Conservation (phyloP, 2,888 invertebrate genomes). For the Amiota minor region DNA sequence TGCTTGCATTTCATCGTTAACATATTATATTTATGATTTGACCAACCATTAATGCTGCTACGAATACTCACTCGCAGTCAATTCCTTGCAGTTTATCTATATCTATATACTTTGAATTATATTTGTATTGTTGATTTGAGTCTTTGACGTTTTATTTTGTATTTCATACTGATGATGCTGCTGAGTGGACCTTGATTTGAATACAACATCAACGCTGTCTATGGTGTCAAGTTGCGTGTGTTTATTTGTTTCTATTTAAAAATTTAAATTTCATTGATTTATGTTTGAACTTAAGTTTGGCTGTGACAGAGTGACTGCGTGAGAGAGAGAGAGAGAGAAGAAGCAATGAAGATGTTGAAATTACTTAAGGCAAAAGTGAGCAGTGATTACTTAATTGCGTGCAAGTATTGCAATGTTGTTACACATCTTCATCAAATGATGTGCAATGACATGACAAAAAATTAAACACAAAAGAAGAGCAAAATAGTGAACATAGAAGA, state of each 20-base stretch:
- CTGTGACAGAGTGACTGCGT: too few species aligned
- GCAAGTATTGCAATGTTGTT: slow-evolving; percentile 40
- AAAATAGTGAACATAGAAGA: slow-evolving; percentile 13
- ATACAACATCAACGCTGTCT: slow-evolving; percentile 13
- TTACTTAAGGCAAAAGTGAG: not conserved
- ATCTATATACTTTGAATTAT: not conserved
- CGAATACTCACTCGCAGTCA: not conserved
- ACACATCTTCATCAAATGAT: slow-evolving; percentile 52
- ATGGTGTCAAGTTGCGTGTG: too few species aligned
- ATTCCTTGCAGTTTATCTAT: too few species aligned
- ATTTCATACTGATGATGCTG: not conserved
- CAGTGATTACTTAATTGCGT: slow-evolving; percentile 26
- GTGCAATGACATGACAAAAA: slow-evolving; percentile 57
- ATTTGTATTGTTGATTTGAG: slow-evolving; percentile 25
- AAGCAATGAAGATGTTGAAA: not conserved
- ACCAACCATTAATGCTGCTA: not conserved
- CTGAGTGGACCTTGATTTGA: slow-evolving; percentile 20
- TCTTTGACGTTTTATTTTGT: slow-evolving; percentile 34
- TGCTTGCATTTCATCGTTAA: slow-evolving; percentile 26
- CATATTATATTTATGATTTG: slow-evolving; percentile 13
- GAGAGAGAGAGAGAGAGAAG: not conserved
- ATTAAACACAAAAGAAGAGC: slow-evolving; percentile 55
- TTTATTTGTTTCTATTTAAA: too few species aligned
- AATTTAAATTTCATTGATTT: too few species aligned
- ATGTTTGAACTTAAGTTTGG: too few species aligned